Evolutionary conservation across 2,113 vertebrate species (phyloP).

Genomic region (Phyllopteryx taeniolatus): DNA sequence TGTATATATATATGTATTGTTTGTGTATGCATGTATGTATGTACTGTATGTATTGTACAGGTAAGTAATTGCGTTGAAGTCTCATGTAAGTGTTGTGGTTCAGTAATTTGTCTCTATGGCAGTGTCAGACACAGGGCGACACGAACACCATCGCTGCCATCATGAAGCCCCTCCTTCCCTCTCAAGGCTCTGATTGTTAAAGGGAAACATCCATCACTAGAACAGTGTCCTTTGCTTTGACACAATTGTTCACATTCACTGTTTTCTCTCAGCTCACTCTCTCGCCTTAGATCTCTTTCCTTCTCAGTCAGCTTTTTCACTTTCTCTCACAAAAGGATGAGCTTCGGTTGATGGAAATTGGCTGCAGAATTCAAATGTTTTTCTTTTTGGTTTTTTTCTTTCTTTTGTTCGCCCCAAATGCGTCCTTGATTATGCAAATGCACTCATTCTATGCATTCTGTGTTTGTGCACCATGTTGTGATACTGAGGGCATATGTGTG

Average conservation of each 20-base stretch:
- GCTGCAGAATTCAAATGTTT: neutral
- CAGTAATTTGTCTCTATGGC: constrained; percentile 65
- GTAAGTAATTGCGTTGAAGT: constrained; percentile 14
- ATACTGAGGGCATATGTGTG: constrained; percentile 46
- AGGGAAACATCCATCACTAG: constrained; percentile 74
- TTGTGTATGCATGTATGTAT: neutral
- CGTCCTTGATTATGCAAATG: neutral
- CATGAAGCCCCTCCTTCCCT: constrained; percentile 44
- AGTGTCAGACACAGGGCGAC: constrained; percentile 81
- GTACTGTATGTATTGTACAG: constrained; percentile 4
- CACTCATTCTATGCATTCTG: neutral
- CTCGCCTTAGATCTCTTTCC: constrained; percentile 18
- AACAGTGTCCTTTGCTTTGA: constrained; percentile 77
- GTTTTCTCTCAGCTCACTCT: constrained; percentile 37
- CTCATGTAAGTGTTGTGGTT: constrained; percentile 35
- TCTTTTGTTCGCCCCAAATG: neutral
- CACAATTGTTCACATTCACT: constrained; percentile 83
- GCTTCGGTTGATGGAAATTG: neutral
- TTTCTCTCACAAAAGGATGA: constrained; percentile 1
- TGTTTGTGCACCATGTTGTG: constrained; percentile 29
- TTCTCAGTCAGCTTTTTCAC: constrained; percentile 14
- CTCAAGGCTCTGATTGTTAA: constrained; percentile 87
- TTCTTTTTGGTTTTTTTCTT: neutral
- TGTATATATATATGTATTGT: too few relatives aligned
- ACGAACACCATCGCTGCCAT: constrained; percentile 73